Evolutionary conservation across 2,113 vertebrate species (phyloP).

Genomic region (Bolborhynchus lineola): DNA sequence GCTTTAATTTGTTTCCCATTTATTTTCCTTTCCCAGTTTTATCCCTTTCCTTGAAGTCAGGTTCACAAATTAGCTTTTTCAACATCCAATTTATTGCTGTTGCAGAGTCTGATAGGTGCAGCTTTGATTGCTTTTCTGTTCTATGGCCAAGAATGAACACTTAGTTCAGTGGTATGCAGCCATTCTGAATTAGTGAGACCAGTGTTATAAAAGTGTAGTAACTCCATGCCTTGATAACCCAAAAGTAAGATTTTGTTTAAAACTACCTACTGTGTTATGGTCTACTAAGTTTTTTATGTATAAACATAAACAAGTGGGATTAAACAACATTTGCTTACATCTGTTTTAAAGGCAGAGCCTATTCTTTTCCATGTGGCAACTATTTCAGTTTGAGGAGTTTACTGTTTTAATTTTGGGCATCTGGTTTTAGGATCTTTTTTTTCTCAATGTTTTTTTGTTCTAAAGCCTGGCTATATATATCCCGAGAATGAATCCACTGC

Average conservation of each 20-base stretch:
- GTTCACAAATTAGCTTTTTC: constrained; percentile 20
- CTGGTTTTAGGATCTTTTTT: neutral
- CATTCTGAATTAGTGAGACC: neutral
- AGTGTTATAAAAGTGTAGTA: neutral
- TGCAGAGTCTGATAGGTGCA: neutral
- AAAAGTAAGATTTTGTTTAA: neutral
- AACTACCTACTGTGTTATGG: neutral
- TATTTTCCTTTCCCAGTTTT: neutral
- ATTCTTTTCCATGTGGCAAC: neutral
- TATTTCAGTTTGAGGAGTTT: neutral
- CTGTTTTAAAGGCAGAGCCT: neutral
- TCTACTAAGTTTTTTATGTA: neutral
- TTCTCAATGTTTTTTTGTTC: neutral
- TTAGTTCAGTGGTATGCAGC: neutral
- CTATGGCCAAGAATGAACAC: neutral
- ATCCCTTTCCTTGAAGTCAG: neutral
- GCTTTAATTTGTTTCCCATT: constrained; percentile 20
- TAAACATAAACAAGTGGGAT: neutral
- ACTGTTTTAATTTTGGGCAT: neutral
- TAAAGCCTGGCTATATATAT: neutral
- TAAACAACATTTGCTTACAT: neutral
- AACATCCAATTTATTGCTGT: neutral
- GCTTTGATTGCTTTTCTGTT: constrained; percentile 5
- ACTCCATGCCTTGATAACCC: neutral
- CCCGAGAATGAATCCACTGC: neutral